Base-by-base conservation (phyloP, 2,888 invertebrate genomes). In the Drosophila koepferae region DNA sequence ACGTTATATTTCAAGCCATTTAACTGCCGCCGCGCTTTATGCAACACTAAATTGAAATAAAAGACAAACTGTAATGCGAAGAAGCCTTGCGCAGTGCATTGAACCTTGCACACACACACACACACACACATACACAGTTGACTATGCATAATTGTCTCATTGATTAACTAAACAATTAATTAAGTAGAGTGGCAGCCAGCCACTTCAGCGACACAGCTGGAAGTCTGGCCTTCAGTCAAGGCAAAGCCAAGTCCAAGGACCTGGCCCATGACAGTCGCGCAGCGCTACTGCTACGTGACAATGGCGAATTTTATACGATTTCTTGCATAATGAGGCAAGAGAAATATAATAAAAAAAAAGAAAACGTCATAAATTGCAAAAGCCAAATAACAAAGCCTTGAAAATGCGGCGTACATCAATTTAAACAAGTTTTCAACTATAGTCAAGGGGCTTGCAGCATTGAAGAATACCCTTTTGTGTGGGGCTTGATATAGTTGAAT, bases 1-100 rank as follows among this genome's bases (percentile, higher is more conserved):
- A 63, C 66, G 63, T 68, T 68, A 72, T 79, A 67, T 80, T 77
- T 77, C 73, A 77, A 74, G 77, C 69, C 75, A 87, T 79, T 85
- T 85, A 78, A 74, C 69, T 68, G 77, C 67, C 68, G 68, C 56
- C 76, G 69, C 81, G 71, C 59, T 74, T 82, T 75, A 77, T 77
- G 85, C 88, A 72, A 71, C 73, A 72, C 64, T 71, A 75, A 77
- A 86, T 86, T 83, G 75, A 83, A 67, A 89, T 89, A 86, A 89
- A 86, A 74, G 70, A 75, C 49, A 10, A 23, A 16, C 18, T 20
- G 38, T 43, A 40, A 31, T 34, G 34, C 18, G 38, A 61, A 43
- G 23, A 61, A 43, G 23, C 46, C 14, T 8, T 16, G 46, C 14
- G 8, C 23, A 46, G 54, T 49, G 51, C 75, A 67, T 46, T 70